Percentiles rank a stretch among this genome's conserved stretches.
phyloP scores from a whole-genome alignment of 2,888 invertebrate species.

The Halictus ligatus region DNA sequence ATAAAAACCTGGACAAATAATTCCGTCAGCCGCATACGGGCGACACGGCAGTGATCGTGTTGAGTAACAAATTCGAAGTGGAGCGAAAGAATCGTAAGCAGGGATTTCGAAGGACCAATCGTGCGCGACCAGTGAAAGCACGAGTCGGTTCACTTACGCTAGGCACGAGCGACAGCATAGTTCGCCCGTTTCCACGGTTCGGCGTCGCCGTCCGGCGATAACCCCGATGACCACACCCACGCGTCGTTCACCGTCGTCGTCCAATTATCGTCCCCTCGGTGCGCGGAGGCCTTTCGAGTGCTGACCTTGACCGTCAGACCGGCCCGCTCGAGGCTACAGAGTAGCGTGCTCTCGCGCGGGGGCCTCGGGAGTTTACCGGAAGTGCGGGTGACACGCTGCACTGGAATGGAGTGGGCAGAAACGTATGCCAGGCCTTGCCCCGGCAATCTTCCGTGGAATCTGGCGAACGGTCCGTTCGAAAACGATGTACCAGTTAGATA shows the following conservation, averaged over 20 bases:
- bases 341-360: not conserved
- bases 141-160: not conserved
- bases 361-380: slow-evolving; percentile 59
- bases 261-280: slow-evolving; percentile 58
- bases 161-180: not conserved
- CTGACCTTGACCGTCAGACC: slow-evolving; percentile 65
- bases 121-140: slow-evolving; percentile 2
- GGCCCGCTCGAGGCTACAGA: slow-evolving; percentile 41
- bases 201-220: slow-evolving; percentile 32
- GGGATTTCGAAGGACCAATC: not conserved
- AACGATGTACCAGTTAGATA: slow-evolving; percentile 77
- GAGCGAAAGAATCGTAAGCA: not conserved
- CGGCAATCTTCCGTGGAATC: slow-evolving; percentile 69
- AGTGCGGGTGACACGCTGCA: slow-evolving; percentile 65
- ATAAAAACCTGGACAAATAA: no score
- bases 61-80: no score
- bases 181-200: slow-evolving; percentile 42
- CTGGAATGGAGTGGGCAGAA: slow-evolving; percentile 50
- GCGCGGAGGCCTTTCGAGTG: slow-evolving; percentile 8
- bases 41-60: no score
- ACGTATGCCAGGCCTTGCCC: slow-evolving; percentile 12
- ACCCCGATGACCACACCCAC: slow-evolving; percentile 57
- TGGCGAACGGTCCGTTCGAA: slow-evolving; percentile 71
- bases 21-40: no score
- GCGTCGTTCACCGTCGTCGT: slow-evolving; percentile 20